Evolutionary conservation across 2,797 vertebrate species (phyloP).

Genomic region (Muraenolepis orangiensis): DNA sequence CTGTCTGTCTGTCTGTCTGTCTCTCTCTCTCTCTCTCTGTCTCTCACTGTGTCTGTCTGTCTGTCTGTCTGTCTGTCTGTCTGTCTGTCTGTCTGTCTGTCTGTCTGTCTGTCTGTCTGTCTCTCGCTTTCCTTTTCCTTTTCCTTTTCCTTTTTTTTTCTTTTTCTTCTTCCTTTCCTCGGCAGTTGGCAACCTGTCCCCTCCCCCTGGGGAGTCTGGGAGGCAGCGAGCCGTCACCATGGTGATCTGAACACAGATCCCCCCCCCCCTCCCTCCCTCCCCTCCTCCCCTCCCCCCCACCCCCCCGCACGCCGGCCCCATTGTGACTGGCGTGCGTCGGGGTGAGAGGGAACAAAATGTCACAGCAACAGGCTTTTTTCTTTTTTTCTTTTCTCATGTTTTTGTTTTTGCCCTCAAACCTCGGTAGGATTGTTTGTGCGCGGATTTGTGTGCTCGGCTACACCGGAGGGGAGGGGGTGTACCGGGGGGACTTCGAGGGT

Average conservation of each 20-base stretch:
- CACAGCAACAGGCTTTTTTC: slow-evolving; percentile 78
- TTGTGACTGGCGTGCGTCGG: slow-evolving; percentile 74
- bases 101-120: slow-evolving; percentile 17
- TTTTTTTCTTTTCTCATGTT: slow-evolving; percentile 48
- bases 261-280: too few relatives aligned
- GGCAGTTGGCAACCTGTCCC: slow-evolving; percentile 59
- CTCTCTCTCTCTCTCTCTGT: slow-evolving; percentile 19
- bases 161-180: slow-evolving; percentile 10
- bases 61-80: slow-evolving; percentile 29
- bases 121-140: too few relatives aligned
- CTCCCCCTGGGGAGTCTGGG: slow-evolving; percentile 68
- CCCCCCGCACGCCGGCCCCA: slow-evolving; percentile 71
- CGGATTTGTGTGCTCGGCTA: slow-evolving; percentile 60
- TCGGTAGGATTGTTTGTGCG: slow-evolving; percentile 64
- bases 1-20: slow-evolving; percentile 26
- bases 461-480: slow-evolving; percentile 50
- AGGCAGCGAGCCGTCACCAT: slow-evolving; percentile 78
- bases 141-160: too few relatives aligned
- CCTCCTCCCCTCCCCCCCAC: too few relatives aligned
- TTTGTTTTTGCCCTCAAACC: slow-evolving; percentile 72
- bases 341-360: slow-evolving; percentile 81
- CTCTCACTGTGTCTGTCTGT: slow-evolving; percentile 21
- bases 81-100: neutral
- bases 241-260: slow-evolving; percentile 77
- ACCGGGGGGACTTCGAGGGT: slow-evolving; percentile 38